Percentiles rank a stretch among this genome's conserved stretches.
These are phyloP conservation scores for Danaus chrysippus DNA, from an alignment of 2,888 invertebrate species.

Conservation along the genomic window DNA sequence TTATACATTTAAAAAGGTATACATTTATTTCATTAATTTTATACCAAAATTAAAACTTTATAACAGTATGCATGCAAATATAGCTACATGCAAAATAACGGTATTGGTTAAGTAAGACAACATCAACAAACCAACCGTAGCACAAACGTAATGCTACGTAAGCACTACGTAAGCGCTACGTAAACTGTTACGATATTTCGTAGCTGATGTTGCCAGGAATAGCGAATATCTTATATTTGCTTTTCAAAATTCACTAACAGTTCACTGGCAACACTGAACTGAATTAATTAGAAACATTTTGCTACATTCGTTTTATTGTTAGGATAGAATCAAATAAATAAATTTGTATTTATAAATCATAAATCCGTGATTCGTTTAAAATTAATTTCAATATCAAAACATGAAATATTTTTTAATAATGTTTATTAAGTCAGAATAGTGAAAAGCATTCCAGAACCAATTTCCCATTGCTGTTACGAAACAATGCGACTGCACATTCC, in stretches of 20 bases:
- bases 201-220: constrained; percentile 22
- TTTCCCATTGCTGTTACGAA: constrained; percentile 21
- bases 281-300: too few relatives aligned
- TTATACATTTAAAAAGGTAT: too few relatives aligned
- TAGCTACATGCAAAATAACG: constrained; percentile 1
- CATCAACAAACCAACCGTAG: constrained; percentile 26
- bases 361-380: too few relatives aligned
- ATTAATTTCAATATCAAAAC: too few relatives aligned
- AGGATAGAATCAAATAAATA: too few relatives aligned
- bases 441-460: constrained; percentile 25
- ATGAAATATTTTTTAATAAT: constrained; percentile 11
- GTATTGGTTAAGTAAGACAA: constrained; percentile 13
- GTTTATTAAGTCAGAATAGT: constrained; percentile 21
- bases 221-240: constrained; percentile 16
- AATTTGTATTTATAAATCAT: too few relatives aligned
- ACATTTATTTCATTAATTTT: too few relatives aligned
- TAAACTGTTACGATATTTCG: constrained; percentile 30
- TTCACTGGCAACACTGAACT: too few relatives aligned
- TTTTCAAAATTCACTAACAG: not conserved
- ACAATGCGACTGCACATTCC: constrained; percentile 18
- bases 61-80: not conserved
- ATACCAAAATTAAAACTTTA: not conserved
- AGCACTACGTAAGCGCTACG: constrained; percentile 16
- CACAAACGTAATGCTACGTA: constrained; percentile 26
- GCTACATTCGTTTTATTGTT: too few relatives aligned